A percentile compares a stretch with the other conserved stretches of the same genome.
Conservation (phyloP, 2,113 vertebrate genomes). For the Corythoichthys haematopterus region DNA sequence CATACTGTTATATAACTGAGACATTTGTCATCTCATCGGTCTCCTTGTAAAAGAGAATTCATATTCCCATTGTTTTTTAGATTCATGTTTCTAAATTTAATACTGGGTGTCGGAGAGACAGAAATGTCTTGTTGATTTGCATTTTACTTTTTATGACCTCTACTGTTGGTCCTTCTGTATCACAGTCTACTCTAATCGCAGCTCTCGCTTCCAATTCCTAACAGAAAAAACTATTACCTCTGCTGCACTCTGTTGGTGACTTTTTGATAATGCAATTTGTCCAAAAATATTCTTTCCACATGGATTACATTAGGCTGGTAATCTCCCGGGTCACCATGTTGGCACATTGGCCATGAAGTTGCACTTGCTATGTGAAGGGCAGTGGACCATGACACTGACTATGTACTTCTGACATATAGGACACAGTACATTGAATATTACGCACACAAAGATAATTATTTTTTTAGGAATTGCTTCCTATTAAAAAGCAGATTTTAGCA, state of each 20-base stretch:
- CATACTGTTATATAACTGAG: constrained; percentile 45
- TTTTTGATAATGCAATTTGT: neutral
- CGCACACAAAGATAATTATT: too few relatives aligned
- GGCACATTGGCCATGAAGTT: neutral
- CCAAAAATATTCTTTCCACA: neutral
- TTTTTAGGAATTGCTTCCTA: too few relatives aligned
- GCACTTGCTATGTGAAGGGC: neutral
- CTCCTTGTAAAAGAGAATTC: constrained; percentile 11
- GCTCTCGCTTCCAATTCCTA: fast-evolving
- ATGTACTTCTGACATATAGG: neutral
- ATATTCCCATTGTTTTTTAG: neutral
- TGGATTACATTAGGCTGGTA: neutral
- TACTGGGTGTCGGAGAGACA: neutral
- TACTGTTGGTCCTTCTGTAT: constrained; percentile 5
- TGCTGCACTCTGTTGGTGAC: constrained; percentile 38
- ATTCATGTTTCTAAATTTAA: neutral
- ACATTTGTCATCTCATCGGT: constrained; percentile 24
- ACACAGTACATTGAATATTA: too few relatives aligned
- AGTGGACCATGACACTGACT: neutral
- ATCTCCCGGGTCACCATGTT: neutral
- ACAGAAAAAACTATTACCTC: neutral
- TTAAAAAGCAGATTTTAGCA: too few relatives aligned
- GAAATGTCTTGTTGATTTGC: neutral
- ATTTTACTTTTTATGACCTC: constrained; percentile 19
- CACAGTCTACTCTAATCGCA: neutral